Conservation (phyloP, 2,888 invertebrate genomes). For the Lithodes maja region DNA sequence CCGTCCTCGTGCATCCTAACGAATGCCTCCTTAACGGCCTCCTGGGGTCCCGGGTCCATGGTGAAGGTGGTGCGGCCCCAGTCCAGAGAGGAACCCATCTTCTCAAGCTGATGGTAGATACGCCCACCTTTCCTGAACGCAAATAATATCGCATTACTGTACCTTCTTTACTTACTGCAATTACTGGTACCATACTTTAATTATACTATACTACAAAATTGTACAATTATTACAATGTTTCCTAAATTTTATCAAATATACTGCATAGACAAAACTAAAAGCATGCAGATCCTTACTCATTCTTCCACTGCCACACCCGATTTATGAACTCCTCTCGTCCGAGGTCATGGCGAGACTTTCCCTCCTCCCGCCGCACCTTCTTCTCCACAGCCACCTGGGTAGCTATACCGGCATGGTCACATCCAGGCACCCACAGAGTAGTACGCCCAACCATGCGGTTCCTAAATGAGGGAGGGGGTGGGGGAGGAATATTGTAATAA, state of each 20-base stretch:
- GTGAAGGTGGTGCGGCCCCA: slow-evolving; percentile 97
- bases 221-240: too few relatives aligned
- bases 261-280: background rate
- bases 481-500: background rate
- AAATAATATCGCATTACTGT: too few relatives aligned
- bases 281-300: slow-evolving; percentile 79
- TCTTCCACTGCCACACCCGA: slow-evolving; percentile 97
- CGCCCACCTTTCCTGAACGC: slow-evolving; percentile 80
- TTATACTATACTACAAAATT: too few relatives aligned
- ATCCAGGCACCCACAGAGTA: slow-evolving; percentile 97
- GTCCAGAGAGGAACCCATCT: slow-evolving; percentile 93
- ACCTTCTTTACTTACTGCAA: too few relatives aligned
- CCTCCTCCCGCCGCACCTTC: slow-evolving; percentile 90
- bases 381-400: slow-evolving; percentile 99
- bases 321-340: slow-evolving; percentile 95
- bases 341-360: slow-evolving; percentile 92
- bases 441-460: slow-evolving; percentile 95
- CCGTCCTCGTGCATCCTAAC: slow-evolving; percentile 87
- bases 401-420: slow-evolving; percentile 99
- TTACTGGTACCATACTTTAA: too few relatives aligned
- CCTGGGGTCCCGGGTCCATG: slow-evolving; percentile 92
- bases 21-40: slow-evolving; percentile 96
- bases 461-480: slow-evolving; percentile 76
- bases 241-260: background rate
- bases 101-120: slow-evolving; percentile 89